These are phyloP conservation scores for Lamprologus ornatipinnis DNA, from an alignment of 2,113 vertebrate species.

Conservation along the genomic window DNA sequence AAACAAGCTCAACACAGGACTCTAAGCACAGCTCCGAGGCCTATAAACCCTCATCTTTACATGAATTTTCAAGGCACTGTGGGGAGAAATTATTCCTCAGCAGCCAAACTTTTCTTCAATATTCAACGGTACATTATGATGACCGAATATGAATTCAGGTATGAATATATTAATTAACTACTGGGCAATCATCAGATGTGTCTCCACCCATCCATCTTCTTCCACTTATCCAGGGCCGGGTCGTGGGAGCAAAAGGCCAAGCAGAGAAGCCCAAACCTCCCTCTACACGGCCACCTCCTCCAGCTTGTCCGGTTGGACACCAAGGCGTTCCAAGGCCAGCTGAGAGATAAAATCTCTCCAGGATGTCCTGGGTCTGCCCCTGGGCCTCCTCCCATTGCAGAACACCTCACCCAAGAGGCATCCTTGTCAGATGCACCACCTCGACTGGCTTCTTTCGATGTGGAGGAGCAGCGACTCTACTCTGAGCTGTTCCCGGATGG, in stretches of 20 bases:
- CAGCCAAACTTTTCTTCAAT: background rate
- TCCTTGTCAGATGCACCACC: background rate
- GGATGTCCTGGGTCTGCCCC: accelerated
- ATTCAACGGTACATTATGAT: background rate
- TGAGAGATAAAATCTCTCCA: background rate
- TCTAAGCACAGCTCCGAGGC: accelerated
- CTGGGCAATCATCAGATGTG: background rate
- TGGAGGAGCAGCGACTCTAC: accelerated
- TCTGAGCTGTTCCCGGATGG: accelerated
- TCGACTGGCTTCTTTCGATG: accelerated
- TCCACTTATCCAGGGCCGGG: background rate
- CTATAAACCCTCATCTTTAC: background rate
- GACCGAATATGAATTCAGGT: background rate
- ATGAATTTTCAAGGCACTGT: background rate
- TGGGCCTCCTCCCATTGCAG: background rate
- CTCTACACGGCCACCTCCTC: background rate
- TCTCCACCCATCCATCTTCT: background rate
- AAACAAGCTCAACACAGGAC: too few species aligned
- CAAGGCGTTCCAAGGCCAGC: background rate
- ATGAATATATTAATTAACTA: background rate
- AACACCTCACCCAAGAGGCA: accelerated
- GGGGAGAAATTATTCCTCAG: background rate
- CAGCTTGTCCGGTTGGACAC: background rate
- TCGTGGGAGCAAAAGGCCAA: accelerated
- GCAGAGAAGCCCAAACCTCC: background rate